These are phyloP conservation scores for Babyrousa celebensis DNA, from an alignment of 2,797 vertebrate genomes.

Conservation along the genomic window DNA sequence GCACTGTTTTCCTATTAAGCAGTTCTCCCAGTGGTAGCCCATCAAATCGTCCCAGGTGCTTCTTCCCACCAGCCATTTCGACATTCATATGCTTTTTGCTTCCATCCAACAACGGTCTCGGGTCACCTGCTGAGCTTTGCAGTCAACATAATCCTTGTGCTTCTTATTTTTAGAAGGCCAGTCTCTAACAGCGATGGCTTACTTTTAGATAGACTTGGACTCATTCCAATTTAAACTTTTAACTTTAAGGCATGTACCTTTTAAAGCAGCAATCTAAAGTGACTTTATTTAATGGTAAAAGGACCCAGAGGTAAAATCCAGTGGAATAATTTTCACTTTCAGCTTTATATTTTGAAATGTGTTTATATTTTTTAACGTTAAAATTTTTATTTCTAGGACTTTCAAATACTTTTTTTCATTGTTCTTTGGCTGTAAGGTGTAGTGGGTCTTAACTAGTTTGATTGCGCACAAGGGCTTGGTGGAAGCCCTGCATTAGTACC, in stretches of 20 bases:
- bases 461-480: not conserved
- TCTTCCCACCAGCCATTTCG: not conserved
- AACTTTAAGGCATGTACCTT: not conserved
- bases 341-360: slow-evolving; percentile 28
- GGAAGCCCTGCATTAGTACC: not conserved
- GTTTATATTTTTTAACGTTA: not conserved
- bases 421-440: not conserved
- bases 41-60: accelerated
- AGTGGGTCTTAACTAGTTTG: not conserved
- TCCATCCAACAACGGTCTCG: not conserved
- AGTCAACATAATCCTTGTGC: not conserved
- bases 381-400: slow-evolving; percentile 20
- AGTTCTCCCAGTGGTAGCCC: not conserved
- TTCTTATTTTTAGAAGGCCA: not conserved
- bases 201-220: not conserved
- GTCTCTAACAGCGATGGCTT: not conserved
- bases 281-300: not conserved
- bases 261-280: not conserved
- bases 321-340: not conserved
- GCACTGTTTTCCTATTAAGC: not conserved
- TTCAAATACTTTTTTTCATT: not conserved
- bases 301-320: slow-evolving; percentile 7
- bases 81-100: not conserved
- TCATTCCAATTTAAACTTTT: not conserved
- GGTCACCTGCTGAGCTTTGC: not conserved